Percentiles rank a stretch among this genome's conserved stretches.
These are phyloP conservation scores for Drosophila siamana DNA, from an alignment of 2,888 invertebrate genomes.

Conservation along the genomic window DNA sequence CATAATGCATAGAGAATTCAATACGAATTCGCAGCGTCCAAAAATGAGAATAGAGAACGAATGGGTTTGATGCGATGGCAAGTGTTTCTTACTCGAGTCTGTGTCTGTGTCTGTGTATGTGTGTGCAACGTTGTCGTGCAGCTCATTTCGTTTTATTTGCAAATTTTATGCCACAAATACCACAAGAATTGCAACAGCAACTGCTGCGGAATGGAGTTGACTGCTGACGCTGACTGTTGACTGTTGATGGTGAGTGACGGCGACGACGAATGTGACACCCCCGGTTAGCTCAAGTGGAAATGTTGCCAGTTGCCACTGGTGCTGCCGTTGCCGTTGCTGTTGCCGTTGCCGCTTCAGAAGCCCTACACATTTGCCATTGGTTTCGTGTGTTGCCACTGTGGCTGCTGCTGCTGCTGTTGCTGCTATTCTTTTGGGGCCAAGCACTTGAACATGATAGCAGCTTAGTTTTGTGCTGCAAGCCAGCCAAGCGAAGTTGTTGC, in stretches of 20 bases:
- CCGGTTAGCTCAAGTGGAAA: slow-evolving; percentile 73
- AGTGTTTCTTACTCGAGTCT: too few relatives aligned
- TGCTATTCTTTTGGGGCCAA: slow-evolving; percentile 66
- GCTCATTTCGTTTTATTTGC: slow-evolving; percentile 76
- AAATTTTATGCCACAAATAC: slow-evolving; percentile 79
- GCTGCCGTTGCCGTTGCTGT: slow-evolving; percentile 24
- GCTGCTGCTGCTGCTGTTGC: slow-evolving; percentile 57
- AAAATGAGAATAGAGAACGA: slow-evolving; percentile 59
- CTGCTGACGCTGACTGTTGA: slow-evolving; percentile 46
- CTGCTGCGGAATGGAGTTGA: slow-evolving; percentile 50
- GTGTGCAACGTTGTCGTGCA: slow-evolving; percentile 38
- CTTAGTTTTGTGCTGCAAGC: slow-evolving; percentile 55
- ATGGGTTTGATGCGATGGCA: slow-evolving; percentile 27
- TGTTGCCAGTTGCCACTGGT: slow-evolving; percentile 42
- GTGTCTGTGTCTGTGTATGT: too few relatives aligned
- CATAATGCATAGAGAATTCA: slow-evolving; percentile 74
- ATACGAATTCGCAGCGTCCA: slow-evolving; percentile 48
- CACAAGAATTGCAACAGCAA: slow-evolving; percentile 76
- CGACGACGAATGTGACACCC: slow-evolving; percentile 79
- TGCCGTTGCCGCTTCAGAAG: slow-evolving; percentile 59
- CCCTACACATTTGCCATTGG: slow-evolving; percentile 60
- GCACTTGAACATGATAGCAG: slow-evolving; percentile 80
- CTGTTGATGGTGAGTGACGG: slow-evolving; percentile 63
- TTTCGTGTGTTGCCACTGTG: slow-evolving; percentile 13
- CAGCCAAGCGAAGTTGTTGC: slow-evolving; percentile 64